These are phyloP conservation scores for Meda fulgida DNA, from an alignment of 2,797 vertebrate species.

Conservation along the genomic window DNA sequence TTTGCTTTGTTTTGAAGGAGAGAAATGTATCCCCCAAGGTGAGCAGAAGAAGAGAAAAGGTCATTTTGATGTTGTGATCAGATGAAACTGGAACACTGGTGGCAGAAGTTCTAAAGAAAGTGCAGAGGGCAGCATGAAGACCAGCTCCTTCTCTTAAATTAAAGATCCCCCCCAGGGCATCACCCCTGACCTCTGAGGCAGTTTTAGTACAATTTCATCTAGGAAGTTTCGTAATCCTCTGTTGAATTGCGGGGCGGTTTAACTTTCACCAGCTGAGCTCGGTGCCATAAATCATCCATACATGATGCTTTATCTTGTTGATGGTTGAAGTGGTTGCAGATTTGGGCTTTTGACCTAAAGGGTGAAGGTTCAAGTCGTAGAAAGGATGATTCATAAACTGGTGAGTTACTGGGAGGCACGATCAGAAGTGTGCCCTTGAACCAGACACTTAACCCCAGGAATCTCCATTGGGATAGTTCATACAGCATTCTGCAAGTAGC, in stretches of 20 bases:
- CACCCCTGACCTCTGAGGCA: conserved; percentile 13
- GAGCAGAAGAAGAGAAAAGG: neutral
- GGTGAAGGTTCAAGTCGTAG: neutral
- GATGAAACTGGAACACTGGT: conserved; percentile 38
- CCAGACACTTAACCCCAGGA: conserved; percentile 15
- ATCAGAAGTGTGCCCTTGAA: conserved; percentile 6
- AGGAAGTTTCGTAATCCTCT: conserved; percentile 9
- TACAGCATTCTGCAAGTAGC: neutral
- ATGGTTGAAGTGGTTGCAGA: conserved; percentile 10
- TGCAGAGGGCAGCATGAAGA: conserved; percentile 14
- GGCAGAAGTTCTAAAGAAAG: conserved; percentile 5
- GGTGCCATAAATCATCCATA: conserved; percentile 26
- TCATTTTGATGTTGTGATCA: conserved; percentile 21
- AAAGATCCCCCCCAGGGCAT: neutral
- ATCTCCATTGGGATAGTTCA: neutral
- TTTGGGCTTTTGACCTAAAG: conserved; percentile 1
- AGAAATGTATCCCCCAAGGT: conserved; percentile 27
- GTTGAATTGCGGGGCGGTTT: conserved; percentile 7
- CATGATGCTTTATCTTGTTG: conserved; percentile 22
- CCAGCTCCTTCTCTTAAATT: conserved; percentile 2
- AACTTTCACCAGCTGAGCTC: conserved; percentile 2
- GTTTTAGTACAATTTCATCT: conserved; percentile 21
- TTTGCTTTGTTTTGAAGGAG: neutral
- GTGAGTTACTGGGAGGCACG: neutral
- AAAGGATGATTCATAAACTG: conserved; percentile 20